Conservation (phyloP, 2,797 vertebrate species). For the Phaenicophaeus curvirostris region DNA sequence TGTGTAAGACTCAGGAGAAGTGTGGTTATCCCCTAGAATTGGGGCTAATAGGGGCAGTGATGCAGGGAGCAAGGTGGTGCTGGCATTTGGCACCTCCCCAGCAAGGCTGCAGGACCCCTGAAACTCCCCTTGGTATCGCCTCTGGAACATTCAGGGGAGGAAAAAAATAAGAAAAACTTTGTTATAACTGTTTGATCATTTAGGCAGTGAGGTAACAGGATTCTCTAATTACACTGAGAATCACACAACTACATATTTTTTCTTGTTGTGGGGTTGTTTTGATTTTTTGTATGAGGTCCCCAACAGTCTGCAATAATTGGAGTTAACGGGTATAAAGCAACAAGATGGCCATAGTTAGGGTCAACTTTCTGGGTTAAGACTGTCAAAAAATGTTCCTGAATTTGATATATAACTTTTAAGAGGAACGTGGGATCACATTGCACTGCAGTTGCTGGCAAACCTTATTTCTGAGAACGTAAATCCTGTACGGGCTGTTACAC, state of each 20-base stretch:
- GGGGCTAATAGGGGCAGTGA: not conserved
- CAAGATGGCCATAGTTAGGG: not conserved
- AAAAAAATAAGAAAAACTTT: not conserved
- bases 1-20: no score
- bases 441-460: not conserved
- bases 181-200: not conserved
- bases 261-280: not conserved
- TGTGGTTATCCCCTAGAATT: no score
- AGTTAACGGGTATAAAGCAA: not conserved
- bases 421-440: not conserved
- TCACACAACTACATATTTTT: not conserved
- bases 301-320: not conserved
- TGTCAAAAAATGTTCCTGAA: not conserved
- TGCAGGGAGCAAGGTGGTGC: no score
- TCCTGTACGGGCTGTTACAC: not conserved
- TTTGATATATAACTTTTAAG: not conserved
- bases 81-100: no score
- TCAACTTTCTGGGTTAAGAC: not conserved
- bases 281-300: not conserved
- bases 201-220: not conserved
- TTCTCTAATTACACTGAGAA: not conserved
- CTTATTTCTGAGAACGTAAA: not conserved
- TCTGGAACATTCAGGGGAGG: no score
- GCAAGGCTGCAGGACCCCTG: no score
- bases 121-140: no score